A percentile compares a stretch with the other conserved stretches of the same genome.
These are phyloP conservation scores for Chrysodeixis includens DNA, from an alignment of 2,888 invertebrate species.

Conservation along the genomic window DNA sequence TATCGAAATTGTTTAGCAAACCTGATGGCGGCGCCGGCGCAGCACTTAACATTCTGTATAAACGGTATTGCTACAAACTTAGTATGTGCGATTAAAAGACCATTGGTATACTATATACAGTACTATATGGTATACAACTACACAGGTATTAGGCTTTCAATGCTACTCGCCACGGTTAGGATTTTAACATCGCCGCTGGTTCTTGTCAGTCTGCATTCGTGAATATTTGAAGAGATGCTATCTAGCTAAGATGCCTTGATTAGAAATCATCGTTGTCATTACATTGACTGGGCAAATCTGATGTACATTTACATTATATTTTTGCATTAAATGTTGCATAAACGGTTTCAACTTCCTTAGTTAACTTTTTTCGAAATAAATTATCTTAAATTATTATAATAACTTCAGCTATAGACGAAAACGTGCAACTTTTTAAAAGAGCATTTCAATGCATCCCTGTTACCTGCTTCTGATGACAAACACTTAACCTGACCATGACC, in stretches of 20 bases:
- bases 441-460: no score
- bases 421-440: no score
- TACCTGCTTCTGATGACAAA: constrained; percentile 24
- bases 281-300: no score
- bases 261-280: neutral
- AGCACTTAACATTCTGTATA: constrained; percentile 3
- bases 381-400: no score
- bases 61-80: neutral
- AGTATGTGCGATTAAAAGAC: neutral
- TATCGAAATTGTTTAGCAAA: constrained; percentile 46
- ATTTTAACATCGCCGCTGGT: neutral
- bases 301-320: neutral
- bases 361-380: no score
- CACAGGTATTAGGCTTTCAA: neutral
- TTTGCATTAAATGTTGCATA: neutral
- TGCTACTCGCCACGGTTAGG: neutral
- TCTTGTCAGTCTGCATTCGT: constrained; percentile 6
- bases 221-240: constrained; percentile 11
- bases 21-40: constrained; percentile 8
- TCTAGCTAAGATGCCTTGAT: neutral
- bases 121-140: no score
- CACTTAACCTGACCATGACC: constrained; percentile 49
- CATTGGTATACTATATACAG: neutral
- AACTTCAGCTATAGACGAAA: no score
- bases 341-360: no score